These are phyloP conservation scores for Calvadosia cruxmelitensis DNA, from an alignment of 30 jellyfish, hydroid and myxozoan species.

Conservation along the genomic window DNA sequence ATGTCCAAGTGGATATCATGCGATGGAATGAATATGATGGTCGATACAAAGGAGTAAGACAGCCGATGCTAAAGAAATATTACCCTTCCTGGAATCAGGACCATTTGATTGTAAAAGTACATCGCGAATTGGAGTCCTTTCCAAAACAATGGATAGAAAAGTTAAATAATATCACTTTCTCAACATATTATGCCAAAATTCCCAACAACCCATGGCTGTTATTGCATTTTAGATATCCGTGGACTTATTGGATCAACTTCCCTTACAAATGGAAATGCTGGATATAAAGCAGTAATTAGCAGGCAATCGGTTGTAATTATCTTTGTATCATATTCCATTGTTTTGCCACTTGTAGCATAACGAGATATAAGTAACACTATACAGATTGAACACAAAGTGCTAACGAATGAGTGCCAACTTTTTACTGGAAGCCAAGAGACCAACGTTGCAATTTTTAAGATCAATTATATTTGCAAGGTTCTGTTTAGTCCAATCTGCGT, in stretches of 20 bases:
- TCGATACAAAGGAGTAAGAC: conserved; percentile 1
- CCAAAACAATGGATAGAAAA: conserved; percentile 48
- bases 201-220: conserved; percentile 23
- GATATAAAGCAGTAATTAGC: conserved; percentile 1
- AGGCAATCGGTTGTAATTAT: no score
- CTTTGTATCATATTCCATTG: no score
- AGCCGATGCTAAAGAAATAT: conserved; percentile 26
- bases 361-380: no score
- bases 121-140: conserved; percentile 44
- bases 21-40: conserved; percentile 37
- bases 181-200: conserved; percentile 20
- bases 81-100: conserved; percentile 61
- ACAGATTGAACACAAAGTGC: no score
- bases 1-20: conserved; percentile 47
- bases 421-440: no score
- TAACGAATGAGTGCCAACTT: no score
- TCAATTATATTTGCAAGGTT: no score
- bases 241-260: conserved; percentile 12
- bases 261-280: conserved; percentile 89
- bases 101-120: conserved; percentile 27
- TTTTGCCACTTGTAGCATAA: no score
- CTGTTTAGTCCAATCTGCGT: no score
- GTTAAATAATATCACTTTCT: conserved; percentile 7
- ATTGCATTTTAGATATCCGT: conserved; percentile 29
- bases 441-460: no score